Percentiles rank a stretch among this genome's conserved stretches.
Conservation (phyloP, 64 coral and sea anemone genomes). For the Platygyra sinensis region DNA sequence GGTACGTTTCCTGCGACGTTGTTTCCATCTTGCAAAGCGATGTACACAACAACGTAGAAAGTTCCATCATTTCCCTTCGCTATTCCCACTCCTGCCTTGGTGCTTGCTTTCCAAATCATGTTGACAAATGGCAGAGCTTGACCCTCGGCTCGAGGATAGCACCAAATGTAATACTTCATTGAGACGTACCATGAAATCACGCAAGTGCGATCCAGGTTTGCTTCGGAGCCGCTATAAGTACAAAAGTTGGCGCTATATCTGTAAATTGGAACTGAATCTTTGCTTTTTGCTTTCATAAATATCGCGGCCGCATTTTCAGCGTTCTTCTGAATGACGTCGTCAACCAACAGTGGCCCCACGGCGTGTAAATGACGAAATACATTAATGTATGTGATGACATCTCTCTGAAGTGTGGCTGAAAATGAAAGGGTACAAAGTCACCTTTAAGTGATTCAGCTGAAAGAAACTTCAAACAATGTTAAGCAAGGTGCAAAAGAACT, state of each 20-base stretch:
- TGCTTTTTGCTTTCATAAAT: conserved; percentile 25
- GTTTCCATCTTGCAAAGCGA: conserved; percentile 55
- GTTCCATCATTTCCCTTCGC: conserved; percentile 54
- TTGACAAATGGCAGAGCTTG: conserved; percentile 81
- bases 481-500: no score
- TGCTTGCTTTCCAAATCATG: conserved; percentile 82
- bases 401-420: conserved; percentile 52
- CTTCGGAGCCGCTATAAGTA: conserved; percentile 54
- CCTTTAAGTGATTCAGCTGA: no score
- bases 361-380: conserved; percentile 89
- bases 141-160: conserved; percentile 52
- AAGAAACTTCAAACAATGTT: no score
- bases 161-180: conserved; percentile 77
- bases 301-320: conserved; percentile 63
- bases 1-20: conserved; percentile 64
- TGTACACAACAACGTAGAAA: conserved; percentile 63
- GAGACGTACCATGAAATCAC: conserved; percentile 66
- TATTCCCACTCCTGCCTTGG: conserved; percentile 66
- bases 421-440: background rate
- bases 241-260: conserved; percentile 77
- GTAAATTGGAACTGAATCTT: conserved; percentile 32
- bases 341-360: conserved; percentile 58
- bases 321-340: conserved; percentile 46
- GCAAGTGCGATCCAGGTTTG: conserved; percentile 26
- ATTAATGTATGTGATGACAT: conserved; percentile 72